Conservation (phyloP, 92 coral and sea anemone species). For the Pocillopora meandrina region DNA sequence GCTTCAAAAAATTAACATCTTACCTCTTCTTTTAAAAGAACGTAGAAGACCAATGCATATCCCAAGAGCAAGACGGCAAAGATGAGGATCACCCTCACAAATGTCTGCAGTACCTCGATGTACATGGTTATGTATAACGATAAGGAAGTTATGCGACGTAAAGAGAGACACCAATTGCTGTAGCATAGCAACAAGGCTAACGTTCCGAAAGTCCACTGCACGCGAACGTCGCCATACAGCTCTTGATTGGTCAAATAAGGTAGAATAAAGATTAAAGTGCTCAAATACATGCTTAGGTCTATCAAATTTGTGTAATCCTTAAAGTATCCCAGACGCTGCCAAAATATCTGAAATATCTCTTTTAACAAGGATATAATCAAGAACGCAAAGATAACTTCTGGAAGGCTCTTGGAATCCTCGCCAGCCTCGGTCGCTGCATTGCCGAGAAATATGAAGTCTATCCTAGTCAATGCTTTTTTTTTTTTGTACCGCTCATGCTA, state of each 20-base stretch:
- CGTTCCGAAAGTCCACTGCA: constrained; percentile 70
- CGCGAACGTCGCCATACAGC: constrained; percentile 45
- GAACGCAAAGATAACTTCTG: constrained; percentile 49
- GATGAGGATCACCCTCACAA: constrained; percentile 70
- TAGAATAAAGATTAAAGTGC: constrained; percentile 43
- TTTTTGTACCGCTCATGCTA: too few relatives aligned
- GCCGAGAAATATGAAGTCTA: not conserved
- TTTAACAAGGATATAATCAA: constrained; percentile 30
- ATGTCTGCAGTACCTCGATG: constrained; percentile 79
- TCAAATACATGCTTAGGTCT: constrained; percentile 49
- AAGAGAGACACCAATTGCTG: constrained; percentile 52
- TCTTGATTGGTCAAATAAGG: constrained; percentile 64
- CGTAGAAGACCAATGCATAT: constrained; percentile 62
- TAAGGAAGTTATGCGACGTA: constrained; percentile 70
- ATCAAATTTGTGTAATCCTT: constrained; percentile 64
- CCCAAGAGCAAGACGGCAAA: constrained; percentile 70
- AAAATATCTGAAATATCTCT: constrained; percentile 69
- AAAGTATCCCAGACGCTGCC: constrained; percentile 55
- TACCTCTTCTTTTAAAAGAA: constrained; percentile 85
- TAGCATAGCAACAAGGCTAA: constrained; percentile 65
- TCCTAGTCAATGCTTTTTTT: too few relatives aligned
- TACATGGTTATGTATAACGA: constrained; percentile 89
- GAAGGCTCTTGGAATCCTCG: constrained; percentile 25
- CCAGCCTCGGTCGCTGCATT: constrained; percentile 23
- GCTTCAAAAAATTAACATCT: not conserved